Conservation (phyloP, 1,140 invertebrate genomes). For the Diprion similis region DNA sequence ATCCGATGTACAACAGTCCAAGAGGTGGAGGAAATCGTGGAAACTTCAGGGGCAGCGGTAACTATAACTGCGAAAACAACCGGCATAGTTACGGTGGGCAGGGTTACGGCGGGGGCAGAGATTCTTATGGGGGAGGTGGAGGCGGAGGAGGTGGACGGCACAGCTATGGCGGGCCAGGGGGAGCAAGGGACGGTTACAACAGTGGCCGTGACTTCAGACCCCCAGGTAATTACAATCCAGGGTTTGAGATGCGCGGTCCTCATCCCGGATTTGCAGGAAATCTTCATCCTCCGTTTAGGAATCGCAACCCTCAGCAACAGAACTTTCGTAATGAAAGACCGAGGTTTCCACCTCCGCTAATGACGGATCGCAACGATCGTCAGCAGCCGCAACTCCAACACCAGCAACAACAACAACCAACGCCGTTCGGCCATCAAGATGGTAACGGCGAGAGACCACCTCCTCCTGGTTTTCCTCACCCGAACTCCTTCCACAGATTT, state of each 20-base stretch:
- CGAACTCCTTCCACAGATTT: not conserved
- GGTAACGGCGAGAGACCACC: constrained; percentile 14
- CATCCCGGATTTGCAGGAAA: constrained; percentile 40
- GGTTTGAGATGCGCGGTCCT: constrained; percentile 49
- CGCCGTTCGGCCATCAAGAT: constrained; percentile 13
- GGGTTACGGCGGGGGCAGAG: constrained; percentile 38
- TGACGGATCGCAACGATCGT: constrained; percentile 27
- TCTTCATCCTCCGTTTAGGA: constrained; percentile 43
- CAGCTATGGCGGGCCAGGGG: constrained; percentile 44
- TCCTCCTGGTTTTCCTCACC: constrained; percentile 11
- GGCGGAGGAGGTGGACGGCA: constrained; percentile 40
- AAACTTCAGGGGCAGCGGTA: constrained; percentile 46
- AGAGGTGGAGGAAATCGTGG: constrained; percentile 48
- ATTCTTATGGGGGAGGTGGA: constrained; percentile 41
- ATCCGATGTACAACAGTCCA: constrained; percentile 66
- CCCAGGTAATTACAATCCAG: constrained; percentile 43
- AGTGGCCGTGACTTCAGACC: constrained; percentile 44
- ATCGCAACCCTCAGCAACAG: constrained; percentile 49
- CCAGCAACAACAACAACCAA: constrained; percentile 14
- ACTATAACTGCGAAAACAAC: constrained; percentile 47
- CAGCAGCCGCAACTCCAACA: constrained; percentile 31
- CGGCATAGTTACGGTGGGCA: constrained; percentile 45
- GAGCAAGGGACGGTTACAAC: constrained; percentile 38
- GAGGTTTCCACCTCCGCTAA: constrained; percentile 37
- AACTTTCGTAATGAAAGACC: constrained; percentile 46